Percentiles rank a stretch among this genome's conserved stretches.
Evolutionary conservation across 2,797 vertebrate species (phyloP).

Genomic region (Liparis tanakae): DNA sequence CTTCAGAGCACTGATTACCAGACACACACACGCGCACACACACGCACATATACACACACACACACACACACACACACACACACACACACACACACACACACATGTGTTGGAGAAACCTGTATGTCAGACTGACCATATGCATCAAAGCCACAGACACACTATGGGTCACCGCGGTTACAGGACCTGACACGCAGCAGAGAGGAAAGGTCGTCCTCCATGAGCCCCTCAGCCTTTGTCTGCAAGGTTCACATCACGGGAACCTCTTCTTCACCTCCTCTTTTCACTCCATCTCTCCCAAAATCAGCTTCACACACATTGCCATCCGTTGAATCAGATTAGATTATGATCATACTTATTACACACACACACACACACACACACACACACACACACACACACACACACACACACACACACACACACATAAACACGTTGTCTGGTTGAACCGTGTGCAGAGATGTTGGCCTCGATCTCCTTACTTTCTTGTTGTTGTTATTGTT

Average conservation of each 20-base stretch:
- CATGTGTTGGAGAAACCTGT: neutral
- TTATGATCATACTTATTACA: conserved; percentile 53
- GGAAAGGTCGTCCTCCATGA: conserved; percentile 26
- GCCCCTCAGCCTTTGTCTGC: conserved; percentile 28
- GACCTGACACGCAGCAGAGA: conserved; percentile 23
- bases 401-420: conserved; percentile 11
- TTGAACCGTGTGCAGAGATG: neutral
- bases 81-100: neutral
- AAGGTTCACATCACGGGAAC: conserved; percentile 31
- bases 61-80: neutral
- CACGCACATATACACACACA: too few relatives aligned
- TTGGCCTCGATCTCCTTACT: neutral
- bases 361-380: conserved; percentile 10
- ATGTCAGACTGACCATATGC: conserved; percentile 9
- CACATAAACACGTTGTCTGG: neutral
- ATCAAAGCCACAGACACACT: conserved; percentile 4
- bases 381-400: conserved; percentile 10
- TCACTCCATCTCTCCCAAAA: conserved; percentile 34
- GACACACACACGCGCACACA: conserved; percentile 10
- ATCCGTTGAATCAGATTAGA: conserved; percentile 79
- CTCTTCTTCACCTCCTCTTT: conserved; percentile 28
- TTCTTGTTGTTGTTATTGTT: too few relatives aligned
- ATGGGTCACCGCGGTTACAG: conserved; percentile 3
- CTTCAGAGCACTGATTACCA: conserved; percentile 48
- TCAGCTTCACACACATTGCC: conserved; percentile 60